phyloP scores from a whole-genome alignment of 64 coral and sea anemone species.

The Platygyra sinensis region DNA sequence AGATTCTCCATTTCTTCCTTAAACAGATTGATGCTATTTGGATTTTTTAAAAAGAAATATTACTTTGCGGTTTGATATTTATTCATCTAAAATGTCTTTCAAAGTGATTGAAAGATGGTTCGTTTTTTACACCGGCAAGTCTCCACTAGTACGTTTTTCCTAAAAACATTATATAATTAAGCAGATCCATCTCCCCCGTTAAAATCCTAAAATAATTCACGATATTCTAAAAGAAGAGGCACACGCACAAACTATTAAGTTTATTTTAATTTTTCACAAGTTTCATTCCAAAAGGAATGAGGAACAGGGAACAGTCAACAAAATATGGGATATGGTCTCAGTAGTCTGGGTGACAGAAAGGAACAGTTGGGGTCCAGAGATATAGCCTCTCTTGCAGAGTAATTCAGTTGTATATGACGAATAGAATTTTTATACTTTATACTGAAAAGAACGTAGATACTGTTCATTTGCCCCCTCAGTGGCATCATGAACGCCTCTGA shows the following conservation, averaged over 20 bases:
- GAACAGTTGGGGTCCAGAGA: too few species aligned
- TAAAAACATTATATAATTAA: neutral
- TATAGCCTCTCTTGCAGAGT: too few species aligned
- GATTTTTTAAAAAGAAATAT: too few species aligned
- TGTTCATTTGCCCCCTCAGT: neutral
- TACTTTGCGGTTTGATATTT: neutral
- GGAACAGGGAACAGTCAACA: neutral
- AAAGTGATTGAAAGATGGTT: neutral
- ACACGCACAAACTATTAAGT: neutral
- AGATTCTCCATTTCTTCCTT: too few species aligned
- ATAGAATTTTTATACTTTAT: too few species aligned
- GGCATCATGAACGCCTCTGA: neutral
- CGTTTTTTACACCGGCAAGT: neutral
- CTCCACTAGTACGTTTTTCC: slow-evolving; percentile 13
- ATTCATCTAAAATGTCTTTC: neutral
- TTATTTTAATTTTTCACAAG: neutral
- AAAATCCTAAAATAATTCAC: slow-evolving; percentile 1
- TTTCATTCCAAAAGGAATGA: neutral
- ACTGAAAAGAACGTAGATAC: neutral
- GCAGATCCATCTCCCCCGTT: slow-evolving; percentile 2
- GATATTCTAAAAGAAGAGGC: too few species aligned
- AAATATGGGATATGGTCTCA: neutral
- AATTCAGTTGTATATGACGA: too few species aligned
- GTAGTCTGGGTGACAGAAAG: too few species aligned
- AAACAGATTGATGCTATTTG: too few species aligned